Conservation (phyloP, 2,113 vertebrate genomes). For the Morone saxatilis region DNA sequence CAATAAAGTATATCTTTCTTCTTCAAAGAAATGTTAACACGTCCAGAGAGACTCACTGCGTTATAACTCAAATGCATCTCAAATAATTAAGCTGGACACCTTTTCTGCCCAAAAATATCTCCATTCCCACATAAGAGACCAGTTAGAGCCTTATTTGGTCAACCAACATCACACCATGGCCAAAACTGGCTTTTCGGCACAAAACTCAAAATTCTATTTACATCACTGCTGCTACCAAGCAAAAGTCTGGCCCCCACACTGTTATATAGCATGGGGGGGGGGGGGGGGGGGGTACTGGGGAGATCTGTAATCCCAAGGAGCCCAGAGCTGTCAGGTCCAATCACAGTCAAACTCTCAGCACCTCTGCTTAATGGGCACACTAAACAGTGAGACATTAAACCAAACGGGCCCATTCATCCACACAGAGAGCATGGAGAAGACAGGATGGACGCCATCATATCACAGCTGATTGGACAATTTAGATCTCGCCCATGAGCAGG, state of each 20-base stretch:
- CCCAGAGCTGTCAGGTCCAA: slow-evolving; percentile 54
- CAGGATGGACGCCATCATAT: slow-evolving; percentile 8
- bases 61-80: neutral
- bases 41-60: neutral
- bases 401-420: slow-evolving; percentile 9
- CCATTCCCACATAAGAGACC: no score
- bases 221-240: neutral
- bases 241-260: no score
- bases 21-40: no score
- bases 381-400: slow-evolving; percentile 28
- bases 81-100: neutral
- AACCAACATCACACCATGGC: neutral
- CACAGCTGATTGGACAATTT: slow-evolving; percentile 32
- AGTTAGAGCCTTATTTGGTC: neutral
- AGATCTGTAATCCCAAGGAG: slow-evolving; percentile 18
- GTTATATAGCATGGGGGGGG: neutral
- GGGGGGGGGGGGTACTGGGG: slow-evolving; percentile 15
- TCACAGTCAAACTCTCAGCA: slow-evolving; percentile 19
- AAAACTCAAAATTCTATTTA: no score
- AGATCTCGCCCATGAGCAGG: slow-evolving; percentile 2
- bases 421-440: neutral
- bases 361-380: slow-evolving; percentile 33
- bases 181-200: neutral
- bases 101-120: neutral
- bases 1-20: no score